phyloP scores from a whole-genome alignment of 2,888 invertebrate species.

The Hyalella azteca region DNA sequence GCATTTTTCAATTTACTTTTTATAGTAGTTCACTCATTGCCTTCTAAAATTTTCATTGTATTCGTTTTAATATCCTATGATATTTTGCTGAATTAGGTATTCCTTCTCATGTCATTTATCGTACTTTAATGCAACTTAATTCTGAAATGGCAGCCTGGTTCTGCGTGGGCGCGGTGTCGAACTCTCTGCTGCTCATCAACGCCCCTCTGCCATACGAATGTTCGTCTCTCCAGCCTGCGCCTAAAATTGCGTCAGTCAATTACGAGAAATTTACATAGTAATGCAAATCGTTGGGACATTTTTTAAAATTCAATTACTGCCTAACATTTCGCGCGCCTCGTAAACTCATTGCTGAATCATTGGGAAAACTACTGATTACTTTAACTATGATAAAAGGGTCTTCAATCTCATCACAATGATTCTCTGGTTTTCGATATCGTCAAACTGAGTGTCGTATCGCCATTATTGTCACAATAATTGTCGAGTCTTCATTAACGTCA shows the following conservation, averaged over 20 bases:
- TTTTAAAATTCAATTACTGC: neutral
- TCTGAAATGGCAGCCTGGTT: too few species aligned
- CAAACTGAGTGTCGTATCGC: too few species aligned
- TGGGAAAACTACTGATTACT: neutral
- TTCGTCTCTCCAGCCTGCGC: neutral
- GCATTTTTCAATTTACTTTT: too few species aligned
- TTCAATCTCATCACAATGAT: neutral
- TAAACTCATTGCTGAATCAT: neutral
- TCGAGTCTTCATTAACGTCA: too few species aligned
- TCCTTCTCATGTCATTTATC: too few species aligned
- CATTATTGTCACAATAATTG: too few species aligned
- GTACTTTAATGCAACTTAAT: too few species aligned
- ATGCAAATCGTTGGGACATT: neutral
- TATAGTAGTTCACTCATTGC: too few species aligned
- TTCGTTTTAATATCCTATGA: too few species aligned
- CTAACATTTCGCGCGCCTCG: neutral
- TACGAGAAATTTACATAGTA: neutral
- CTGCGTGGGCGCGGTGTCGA: neutral
- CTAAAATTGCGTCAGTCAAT: conserved; percentile 1
- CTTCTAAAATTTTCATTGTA: too few species aligned
- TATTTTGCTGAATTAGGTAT: too few species aligned
- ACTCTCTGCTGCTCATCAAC: neutral
- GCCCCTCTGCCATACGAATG: neutral
- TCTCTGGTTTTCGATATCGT: neutral
- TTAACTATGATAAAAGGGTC: neutral